Percentiles rank a stretch among this genome's conserved stretches.
phyloP scores from a whole-genome alignment of 2,113 vertebrate species.

The Erpornis zantholeuca region DNA sequence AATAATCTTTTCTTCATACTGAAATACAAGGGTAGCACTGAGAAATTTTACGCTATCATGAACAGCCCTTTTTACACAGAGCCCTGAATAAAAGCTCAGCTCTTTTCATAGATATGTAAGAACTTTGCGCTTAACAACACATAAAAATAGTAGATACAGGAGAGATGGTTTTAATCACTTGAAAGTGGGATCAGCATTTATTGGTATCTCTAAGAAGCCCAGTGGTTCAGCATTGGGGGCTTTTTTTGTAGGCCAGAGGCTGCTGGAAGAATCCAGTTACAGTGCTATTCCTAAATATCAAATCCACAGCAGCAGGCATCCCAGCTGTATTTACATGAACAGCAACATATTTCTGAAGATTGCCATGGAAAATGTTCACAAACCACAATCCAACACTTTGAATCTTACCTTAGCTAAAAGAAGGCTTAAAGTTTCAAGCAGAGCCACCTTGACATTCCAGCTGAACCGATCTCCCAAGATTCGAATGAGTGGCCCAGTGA shows the following conservation, averaged over 20 bases:
- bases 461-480: slow-evolving; percentile 95
- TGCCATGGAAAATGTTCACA: neutral
- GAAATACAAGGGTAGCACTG: neutral
- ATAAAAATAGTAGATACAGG: neutral
- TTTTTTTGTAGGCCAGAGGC: neutral
- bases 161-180: neutral
- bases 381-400: neutral
- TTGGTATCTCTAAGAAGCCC: neutral
- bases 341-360: neutral
- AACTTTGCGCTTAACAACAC: neutral
- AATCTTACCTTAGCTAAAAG: slow-evolving; percentile 88
- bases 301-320: neutral
- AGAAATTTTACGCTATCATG: neutral
- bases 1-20: neutral
- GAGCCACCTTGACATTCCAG: slow-evolving; percentile 92
- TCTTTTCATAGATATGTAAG: neutral
- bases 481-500: slow-evolving; percentile 95
- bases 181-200: neutral
- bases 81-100: neutral
- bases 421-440: slow-evolving; percentile 93
- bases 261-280: neutral
- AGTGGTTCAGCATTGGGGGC: neutral
- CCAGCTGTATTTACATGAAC: neutral
- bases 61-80: neutral
- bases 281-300: neutral